These are phyloP conservation scores for Triplophysa siluroides DNA, from an alignment of 2,113 vertebrate genomes.

Conservation along the genomic window DNA sequence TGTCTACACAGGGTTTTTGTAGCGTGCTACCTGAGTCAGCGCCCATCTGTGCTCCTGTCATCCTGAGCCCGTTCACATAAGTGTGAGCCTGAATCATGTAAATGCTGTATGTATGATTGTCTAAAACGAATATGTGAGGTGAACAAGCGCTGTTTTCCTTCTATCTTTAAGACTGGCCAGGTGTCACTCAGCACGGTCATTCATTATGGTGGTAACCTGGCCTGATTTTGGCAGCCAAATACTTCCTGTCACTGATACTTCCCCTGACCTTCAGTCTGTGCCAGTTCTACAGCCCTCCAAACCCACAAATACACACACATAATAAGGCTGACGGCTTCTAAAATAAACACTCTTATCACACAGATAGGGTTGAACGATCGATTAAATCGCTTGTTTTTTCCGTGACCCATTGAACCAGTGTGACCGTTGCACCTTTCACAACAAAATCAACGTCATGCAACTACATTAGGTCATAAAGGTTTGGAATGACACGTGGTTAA, in stretches of 20 bases:
- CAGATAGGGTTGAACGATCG: constrained; percentile 20
- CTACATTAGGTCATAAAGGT: too few relatives aligned
- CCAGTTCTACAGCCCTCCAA: constrained; percentile 62
- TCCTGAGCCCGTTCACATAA: constrained; percentile 30
- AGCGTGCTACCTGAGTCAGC: constrained; percentile 18
- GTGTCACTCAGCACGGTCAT: constrained; percentile 77
- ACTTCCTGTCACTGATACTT: constrained; percentile 91
- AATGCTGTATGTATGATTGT: constrained; percentile 27
- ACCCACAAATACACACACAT: constrained; percentile 51
- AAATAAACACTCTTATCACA: constrained; percentile 49
- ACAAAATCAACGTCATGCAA: background rate
- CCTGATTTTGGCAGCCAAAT: constrained; percentile 70
- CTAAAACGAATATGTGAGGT: constrained; percentile 7
- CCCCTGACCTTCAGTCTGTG: constrained; percentile 79
- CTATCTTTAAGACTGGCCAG: constrained; percentile 70
- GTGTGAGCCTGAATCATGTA: constrained; percentile 40
- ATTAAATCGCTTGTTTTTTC: background rate
- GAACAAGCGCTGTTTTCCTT: constrained; percentile 38
- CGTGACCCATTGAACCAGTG: too few relatives aligned
- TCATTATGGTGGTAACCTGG: constrained; percentile 77
- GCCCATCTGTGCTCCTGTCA: constrained; percentile 54
- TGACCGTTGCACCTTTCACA: background rate
- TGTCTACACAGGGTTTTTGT: constrained; percentile 25
- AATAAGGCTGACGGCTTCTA: constrained; percentile 16
- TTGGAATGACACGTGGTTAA: too few relatives aligned